Evolutionary conservation across 2,888 invertebrate species (phyloP), one percentile per base, ranked within the genome.

Genomic region (Uloborus plumipes): DNA sequence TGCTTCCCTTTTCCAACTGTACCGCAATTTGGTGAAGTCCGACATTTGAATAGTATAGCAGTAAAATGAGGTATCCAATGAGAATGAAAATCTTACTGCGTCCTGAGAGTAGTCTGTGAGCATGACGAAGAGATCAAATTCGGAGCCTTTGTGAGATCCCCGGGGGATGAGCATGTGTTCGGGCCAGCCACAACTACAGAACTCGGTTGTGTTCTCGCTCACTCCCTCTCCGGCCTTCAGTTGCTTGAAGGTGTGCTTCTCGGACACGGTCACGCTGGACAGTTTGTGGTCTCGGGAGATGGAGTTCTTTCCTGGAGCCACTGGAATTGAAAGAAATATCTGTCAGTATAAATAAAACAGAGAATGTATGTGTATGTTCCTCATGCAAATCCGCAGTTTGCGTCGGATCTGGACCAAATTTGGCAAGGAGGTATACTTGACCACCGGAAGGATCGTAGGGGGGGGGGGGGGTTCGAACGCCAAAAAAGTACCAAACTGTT

Each of bases 141-240:
- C 89, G 89, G 91, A 92, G 0, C 95, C 95, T 81, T 91, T 90
- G 0, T 91, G 87, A 6, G 89, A 92, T 2, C 95, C 95, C 89
- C 92, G 93, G 0, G 95, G 94, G 53, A 94, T 86, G 7, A 95
- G 91, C 92, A 95, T 92, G 89, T 95, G 94, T 84, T 94, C 93
- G 0, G 95, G 95, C 94, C 95, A 95, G 69, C 95, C 95, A 87
- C 95, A 96, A 83, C 95, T 95, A 89, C 95, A 96, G 91, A 94
- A 94, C 86, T 91, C 85, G 59, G 70, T 85, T 58, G 76, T 85
- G 22, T 53, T 55, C 73, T 72, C 85, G 78, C 76, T 50, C 58
- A 72, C 80, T 16, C 81, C 79, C 53, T 84, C 75, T 16, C 84
- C 84, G 2, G 69, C 87, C 86, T 94, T 93, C 86, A 93, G 88